Conservation (phyloP, 2,888 invertebrate species). For the Keiferia lycopersicella region DNA sequence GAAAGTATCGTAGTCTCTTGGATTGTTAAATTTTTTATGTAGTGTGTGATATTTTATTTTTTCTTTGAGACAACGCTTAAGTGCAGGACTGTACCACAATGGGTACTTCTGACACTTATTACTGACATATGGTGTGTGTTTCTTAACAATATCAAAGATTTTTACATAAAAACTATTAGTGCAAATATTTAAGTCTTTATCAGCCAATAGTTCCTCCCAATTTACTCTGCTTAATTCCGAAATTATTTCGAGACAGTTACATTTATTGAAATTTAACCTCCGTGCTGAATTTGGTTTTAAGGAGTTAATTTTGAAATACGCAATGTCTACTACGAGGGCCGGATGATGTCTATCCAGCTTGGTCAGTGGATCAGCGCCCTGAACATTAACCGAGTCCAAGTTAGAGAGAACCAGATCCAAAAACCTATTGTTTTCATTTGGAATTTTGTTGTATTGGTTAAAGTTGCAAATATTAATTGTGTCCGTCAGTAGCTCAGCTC, state of each 20-base stretch:
- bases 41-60: neutral
- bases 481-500: too few relatives aligned
- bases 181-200: neutral
- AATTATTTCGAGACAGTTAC: neutral
- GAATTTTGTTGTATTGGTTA: neutral
- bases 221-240: too few relatives aligned
- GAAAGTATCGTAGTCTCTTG: conserved; percentile 7
- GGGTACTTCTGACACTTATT: neutral
- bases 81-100: neutral
- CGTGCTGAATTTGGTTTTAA: neutral
- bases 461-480: too few relatives aligned
- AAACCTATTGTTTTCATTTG: neutral
- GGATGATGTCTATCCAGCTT: conserved; percentile 4
- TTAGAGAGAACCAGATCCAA: conserved; percentile 1
- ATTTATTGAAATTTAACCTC: neutral
- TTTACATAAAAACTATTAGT: neutral
- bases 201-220: too few relatives aligned
- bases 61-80: neutral
- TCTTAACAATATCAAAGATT: neutral
- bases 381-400: neutral
- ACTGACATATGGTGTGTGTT: neutral
- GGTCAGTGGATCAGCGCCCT: neutral
- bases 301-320: neutral
- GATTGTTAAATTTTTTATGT: neutral
- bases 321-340: neutral